Evolutionary conservation across 2,888 invertebrate species (phyloP).

Genomic region (Mythimna lalbum): DNA sequence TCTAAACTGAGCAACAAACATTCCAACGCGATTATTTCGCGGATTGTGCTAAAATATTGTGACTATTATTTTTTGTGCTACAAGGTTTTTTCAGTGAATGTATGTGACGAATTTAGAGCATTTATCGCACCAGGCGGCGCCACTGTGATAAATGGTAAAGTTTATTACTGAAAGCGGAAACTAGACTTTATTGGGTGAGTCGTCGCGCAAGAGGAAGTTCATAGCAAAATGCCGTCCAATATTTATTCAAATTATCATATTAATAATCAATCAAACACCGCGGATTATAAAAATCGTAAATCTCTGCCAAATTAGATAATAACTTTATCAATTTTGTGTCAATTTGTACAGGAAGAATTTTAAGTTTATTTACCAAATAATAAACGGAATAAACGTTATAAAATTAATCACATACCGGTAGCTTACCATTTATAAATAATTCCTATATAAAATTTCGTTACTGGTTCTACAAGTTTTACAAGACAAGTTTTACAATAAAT

Average conservation of each 20-base stretch:
- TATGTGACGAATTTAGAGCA: conserved; percentile 49
- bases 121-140: conserved; percentile 50
- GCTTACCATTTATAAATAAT: conserved; percentile 14
- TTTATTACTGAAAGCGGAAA: conserved; percentile 46
- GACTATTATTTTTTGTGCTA: conserved; percentile 32
- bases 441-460: conserved; percentile 16
- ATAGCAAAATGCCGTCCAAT: neutral
- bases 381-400: conserved; percentile 5
- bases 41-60: conserved; percentile 35
- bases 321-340: conserved; percentile 6
- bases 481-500: conserved; percentile 12
- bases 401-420: conserved; percentile 4
- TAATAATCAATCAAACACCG: conserved; percentile 10
- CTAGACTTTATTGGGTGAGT: conserved; percentile 19
- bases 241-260: conserved; percentile 7
- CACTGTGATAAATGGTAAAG: conserved; percentile 47
- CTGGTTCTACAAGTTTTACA: conserved; percentile 37
- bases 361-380: conserved; percentile 6
- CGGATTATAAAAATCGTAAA: neutral
- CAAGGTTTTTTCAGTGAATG: conserved; percentile 38
- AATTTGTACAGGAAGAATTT: conserved; percentile 12
- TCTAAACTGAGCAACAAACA: conserved; percentile 29
- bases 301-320: conserved; percentile 11
- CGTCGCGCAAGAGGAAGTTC: neutral
- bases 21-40: conserved; percentile 34